Evolutionary conservation across 2,113 vertebrate genomes (phyloP).

Genomic region (Petromus typicus): DNA sequence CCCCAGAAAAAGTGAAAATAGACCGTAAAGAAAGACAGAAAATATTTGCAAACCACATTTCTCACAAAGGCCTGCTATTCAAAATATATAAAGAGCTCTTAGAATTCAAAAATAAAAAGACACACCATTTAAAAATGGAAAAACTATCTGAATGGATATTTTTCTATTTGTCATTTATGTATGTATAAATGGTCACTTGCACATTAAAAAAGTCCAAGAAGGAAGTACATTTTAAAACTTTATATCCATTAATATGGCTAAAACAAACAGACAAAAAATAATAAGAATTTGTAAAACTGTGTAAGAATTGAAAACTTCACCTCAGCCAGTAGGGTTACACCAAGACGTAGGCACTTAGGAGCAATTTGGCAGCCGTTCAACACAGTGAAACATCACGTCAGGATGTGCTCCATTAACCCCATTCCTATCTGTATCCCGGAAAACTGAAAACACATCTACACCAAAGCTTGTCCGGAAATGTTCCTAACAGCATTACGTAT

Average conservation of each 20-base stretch:
- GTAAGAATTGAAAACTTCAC: background rate
- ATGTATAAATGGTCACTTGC: background rate
- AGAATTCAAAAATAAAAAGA: background rate
- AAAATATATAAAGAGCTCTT: background rate
- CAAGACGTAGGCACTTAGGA: background rate
- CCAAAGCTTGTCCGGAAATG: too few relatives aligned
- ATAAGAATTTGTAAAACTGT: background rate
- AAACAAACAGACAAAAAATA: background rate
- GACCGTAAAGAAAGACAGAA: background rate
- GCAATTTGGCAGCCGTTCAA: background rate
- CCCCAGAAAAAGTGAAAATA: background rate
- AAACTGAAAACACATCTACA: too few relatives aligned
- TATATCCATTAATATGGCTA: background rate
- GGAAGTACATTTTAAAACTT: background rate
- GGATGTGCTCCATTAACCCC: background rate
- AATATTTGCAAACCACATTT: background rate
- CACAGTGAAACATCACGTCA: background rate
- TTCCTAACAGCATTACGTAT: background rate
- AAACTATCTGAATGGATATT: background rate
- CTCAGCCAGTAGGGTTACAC: background rate
- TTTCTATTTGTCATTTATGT: background rate
- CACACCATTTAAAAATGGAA: background rate
- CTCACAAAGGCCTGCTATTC: background rate
- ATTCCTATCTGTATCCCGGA: too few relatives aligned
- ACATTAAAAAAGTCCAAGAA: background rate